These are phyloP conservation scores for Ophiodon elongatus DNA, from an alignment of 2,113 vertebrate species.

Conservation along the genomic window DNA sequence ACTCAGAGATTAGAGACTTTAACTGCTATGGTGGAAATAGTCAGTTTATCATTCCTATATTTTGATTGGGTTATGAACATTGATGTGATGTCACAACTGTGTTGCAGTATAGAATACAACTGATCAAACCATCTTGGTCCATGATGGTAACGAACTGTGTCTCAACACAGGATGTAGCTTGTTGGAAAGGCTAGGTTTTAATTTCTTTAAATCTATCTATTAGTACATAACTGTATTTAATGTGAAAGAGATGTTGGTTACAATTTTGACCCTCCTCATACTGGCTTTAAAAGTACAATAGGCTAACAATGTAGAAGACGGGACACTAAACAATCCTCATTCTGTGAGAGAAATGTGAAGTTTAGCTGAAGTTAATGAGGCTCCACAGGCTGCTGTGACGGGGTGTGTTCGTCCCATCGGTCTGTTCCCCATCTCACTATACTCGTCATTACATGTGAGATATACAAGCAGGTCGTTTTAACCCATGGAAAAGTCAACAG, in stretches of 20 bases:
- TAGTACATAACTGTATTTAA: neutral
- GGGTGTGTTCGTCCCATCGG: neutral
- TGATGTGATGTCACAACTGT: constrained; percentile 7
- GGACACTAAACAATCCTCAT: neutral
- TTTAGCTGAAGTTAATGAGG: neutral
- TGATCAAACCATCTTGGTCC: neutral
- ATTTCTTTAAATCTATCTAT: neutral
- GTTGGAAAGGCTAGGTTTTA: neutral
- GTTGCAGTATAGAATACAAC: neutral
- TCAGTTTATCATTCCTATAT: neutral
- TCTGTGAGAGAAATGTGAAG: neutral
- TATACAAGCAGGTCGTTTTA: neutral
- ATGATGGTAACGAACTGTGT: too few species aligned
- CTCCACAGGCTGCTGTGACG: neutral
- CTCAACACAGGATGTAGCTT: constrained; percentile 1
- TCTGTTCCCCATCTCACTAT: neutral
- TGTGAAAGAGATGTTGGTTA: neutral
- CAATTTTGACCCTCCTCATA: neutral
- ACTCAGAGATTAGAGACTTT: constrained; percentile 14
- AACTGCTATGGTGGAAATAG: neutral
- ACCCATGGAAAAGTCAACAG: too few species aligned
- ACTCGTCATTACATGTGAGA: neutral
- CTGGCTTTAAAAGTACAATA: neutral
- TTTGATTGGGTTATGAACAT: neutral
- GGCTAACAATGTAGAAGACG: neutral